Evolutionary conservation across 1,140 invertebrate genomes (phyloP).

Genomic region (Aphelinus certus): DNA sequence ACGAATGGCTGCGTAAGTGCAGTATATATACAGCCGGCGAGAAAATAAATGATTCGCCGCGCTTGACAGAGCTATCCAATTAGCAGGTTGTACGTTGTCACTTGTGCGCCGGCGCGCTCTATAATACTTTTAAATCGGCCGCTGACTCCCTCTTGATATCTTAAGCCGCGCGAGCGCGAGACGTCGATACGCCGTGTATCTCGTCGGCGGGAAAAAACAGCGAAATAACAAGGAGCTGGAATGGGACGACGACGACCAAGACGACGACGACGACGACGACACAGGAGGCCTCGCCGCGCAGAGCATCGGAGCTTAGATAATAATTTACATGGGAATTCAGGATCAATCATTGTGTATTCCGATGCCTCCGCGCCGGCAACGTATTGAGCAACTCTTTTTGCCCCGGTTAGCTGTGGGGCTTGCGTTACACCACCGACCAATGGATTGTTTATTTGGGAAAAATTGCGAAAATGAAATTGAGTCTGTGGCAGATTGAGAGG

Average conservation of each 20-base stretch:
- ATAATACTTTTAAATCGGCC: constrained; percentile 33
- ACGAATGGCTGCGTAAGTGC: background rate
- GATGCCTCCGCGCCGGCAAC: background rate
- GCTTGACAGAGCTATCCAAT: constrained; percentile 37
- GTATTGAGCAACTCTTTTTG: background rate
- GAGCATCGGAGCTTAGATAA: background rate
- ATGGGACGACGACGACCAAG: background rate
- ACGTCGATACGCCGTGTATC: too few species aligned
- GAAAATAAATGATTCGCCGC: constrained; percentile 36
- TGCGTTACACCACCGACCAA: too few species aligned
- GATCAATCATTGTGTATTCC: constrained; percentile 16
- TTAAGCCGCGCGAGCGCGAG: constrained; percentile 6
- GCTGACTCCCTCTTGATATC: constrained; percentile 4
- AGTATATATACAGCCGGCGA: constrained; percentile 2
- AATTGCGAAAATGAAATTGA: too few species aligned
- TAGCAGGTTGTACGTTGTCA: constrained; percentile 35
- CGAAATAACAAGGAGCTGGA: background rate
- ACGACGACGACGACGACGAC: too few species aligned
- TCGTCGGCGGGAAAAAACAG: background rate
- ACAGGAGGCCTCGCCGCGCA: too few species aligned
- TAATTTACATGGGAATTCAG: constrained; percentile 28
- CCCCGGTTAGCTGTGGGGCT: too few species aligned
- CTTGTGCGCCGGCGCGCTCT: background rate
- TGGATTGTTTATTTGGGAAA: too few species aligned
- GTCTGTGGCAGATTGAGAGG: too few species aligned